Conservation (phyloP, 2,888 invertebrate species). For the Andrena marginata region DNA sequence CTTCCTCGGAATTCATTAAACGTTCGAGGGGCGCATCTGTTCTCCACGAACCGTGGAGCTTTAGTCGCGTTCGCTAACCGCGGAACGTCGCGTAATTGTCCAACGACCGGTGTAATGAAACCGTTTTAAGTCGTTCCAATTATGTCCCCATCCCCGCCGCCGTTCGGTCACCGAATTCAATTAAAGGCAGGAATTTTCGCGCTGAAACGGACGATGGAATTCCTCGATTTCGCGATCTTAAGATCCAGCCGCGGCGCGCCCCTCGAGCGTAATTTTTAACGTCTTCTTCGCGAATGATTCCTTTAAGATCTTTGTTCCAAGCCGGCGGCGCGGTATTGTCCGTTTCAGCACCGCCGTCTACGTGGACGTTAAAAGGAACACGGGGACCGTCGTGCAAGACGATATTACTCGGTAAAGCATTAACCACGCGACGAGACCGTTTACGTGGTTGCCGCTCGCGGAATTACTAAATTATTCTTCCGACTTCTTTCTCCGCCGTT, state of each 20-base stretch:
- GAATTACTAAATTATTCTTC: constrained; percentile 49
- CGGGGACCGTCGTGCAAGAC: constrained; percentile 4
- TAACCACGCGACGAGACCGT: constrained; percentile 44
- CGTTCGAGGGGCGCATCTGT: background rate
- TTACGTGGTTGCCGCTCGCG: constrained; percentile 19
- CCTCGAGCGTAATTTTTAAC: background rate
- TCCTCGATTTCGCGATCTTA: background rate
- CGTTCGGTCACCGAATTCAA: background rate
- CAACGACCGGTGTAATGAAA: background rate
- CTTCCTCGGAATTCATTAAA: background rate
- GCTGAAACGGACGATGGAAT: background rate
- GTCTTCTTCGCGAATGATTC: background rate
- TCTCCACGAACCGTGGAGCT: background rate
- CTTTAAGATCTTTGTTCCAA: background rate
- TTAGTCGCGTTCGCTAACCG: background rate
- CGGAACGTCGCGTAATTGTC: constrained; percentile 4
- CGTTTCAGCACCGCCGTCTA: background rate
- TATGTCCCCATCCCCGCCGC: too few species aligned
- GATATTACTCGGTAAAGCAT: constrained; percentile 32
- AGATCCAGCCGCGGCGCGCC: background rate
- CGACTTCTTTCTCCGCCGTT: constrained; percentile 16
- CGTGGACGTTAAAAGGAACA: constrained; percentile 6
- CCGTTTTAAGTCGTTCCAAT: constrained; percentile 9
- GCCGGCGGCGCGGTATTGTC: constrained; percentile 1
- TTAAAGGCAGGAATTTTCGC: background rate